These are phyloP conservation scores for Triplophysa tibetana DNA, from an alignment of 2,113 vertebrate species.

Conservation along the genomic window DNA sequence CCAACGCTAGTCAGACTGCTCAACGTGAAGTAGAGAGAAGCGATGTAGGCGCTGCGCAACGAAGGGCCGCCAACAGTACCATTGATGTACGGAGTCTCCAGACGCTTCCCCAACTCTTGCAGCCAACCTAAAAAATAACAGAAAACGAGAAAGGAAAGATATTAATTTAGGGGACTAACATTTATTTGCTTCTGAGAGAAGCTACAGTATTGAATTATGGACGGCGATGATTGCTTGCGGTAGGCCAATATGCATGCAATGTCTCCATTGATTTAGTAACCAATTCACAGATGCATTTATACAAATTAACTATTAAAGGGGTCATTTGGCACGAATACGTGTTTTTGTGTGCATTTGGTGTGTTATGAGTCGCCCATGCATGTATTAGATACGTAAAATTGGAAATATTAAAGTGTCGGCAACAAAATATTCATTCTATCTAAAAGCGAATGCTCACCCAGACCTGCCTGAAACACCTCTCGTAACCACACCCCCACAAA, in stretches of 20 bases:
- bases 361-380: no score
- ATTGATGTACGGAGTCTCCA: slow-evolving; percentile 90
- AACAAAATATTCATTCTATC: no score
- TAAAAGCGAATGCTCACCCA: no score
- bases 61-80: slow-evolving; percentile 86
- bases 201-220: neutral
- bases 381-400: no score
- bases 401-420: no score
- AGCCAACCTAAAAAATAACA: slow-evolving; percentile 82
- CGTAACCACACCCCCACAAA: no score
- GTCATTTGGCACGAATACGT: no score
- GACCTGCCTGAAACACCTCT: no score
- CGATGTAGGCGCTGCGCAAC: slow-evolving; percentile 89
- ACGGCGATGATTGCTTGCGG: no score
- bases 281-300: neutral
- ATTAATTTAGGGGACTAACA: neutral
- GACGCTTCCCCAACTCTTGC: slow-evolving; percentile 90
- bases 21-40: slow-evolving; percentile 96
- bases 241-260: no score
- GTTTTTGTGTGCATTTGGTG: no score
- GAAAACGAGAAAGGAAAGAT: neutral
- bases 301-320: neutral
- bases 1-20: slow-evolving; percentile 97
- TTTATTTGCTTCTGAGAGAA: neutral
- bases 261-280: neutral